Percentiles rank a stretch among this genome's conserved stretches.
Evolutionary conservation across 2,797 vertebrate genomes (phyloP).

Genomic region (Oreortyx pictus): DNA sequence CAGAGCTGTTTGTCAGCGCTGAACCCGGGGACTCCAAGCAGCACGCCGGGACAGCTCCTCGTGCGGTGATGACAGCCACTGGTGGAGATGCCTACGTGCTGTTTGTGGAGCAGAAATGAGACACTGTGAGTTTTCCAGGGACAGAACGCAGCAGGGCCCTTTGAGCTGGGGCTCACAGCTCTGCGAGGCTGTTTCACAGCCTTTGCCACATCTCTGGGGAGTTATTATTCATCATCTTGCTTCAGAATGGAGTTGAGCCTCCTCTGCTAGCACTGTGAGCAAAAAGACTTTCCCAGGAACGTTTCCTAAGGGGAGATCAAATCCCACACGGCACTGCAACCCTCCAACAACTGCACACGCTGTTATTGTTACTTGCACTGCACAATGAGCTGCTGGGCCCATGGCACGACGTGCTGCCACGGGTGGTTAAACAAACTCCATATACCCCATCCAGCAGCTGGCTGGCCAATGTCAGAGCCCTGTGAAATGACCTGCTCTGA

Average conservation of each 20-base stretch:
- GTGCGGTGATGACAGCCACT: not conserved
- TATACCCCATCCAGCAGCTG: not conserved
- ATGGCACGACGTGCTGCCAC: not conserved
- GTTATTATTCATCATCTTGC: not conserved
- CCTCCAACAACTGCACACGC: not conserved
- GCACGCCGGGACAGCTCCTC: not conserved
- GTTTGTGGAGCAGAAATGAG: not conserved
- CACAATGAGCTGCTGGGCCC: not conserved
- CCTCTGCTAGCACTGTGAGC: not conserved
- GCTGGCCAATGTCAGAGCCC: slow-evolving; percentile 22
- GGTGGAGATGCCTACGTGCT: slow-evolving; percentile 14
- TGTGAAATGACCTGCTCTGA: not conserved
- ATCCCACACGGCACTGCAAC: not conserved
- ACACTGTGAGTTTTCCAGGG: not conserved
- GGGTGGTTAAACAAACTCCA: not conserved
- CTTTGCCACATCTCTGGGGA: not conserved
- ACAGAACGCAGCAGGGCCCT: not conserved
- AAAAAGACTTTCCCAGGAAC: slow-evolving; percentile 37
- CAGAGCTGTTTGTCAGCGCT: not conserved
- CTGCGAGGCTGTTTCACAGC: not conserved
- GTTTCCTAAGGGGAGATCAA: slow-evolving; percentile 25
- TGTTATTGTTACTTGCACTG: not conserved
- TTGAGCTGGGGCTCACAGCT: not conserved
- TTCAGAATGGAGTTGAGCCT: not conserved
- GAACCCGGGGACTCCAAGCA: rapidly evolving